Conservation (phyloP, 2,113 vertebrate genomes). For the Erythrocercus mccallii region DNA sequence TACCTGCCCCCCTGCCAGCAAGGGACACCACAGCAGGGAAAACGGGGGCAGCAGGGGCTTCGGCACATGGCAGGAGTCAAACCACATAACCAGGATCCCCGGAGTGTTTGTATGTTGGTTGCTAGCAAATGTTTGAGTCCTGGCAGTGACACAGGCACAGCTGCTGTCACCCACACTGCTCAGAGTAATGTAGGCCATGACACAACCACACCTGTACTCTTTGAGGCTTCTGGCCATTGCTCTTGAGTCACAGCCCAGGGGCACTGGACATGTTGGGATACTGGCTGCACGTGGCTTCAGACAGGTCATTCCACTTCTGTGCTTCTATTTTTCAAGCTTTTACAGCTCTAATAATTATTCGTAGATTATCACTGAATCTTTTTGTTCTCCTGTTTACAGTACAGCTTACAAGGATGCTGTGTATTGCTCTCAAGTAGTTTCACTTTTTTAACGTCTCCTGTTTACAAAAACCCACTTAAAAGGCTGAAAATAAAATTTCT, state of each 20-base stretch:
- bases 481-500: constrained; percentile 35
- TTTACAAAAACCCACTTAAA: constrained; percentile 31
- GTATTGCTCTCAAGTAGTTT: not conserved
- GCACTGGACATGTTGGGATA: not conserved
- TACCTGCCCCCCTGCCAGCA: not conserved
- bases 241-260: not conserved
- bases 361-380: not conserved
- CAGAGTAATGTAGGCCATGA: not conserved
- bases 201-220: not conserved
- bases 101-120: not conserved
- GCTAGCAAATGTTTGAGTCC: not conserved
- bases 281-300: not conserved
- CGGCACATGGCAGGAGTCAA: not conserved
- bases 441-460: not conserved
- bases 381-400: not conserved
- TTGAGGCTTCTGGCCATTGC: not conserved
- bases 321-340: not conserved
- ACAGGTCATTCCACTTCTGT: not conserved
- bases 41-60: not conserved
- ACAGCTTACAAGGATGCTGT: not conserved
- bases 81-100: not conserved
- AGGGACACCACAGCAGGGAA: not conserved
- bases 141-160: not conserved
- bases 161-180: not conserved
- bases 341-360: not conserved